A percentile compares a stretch with the other conserved stretches of the same genome.
phyloP scores from a whole-genome alignment of 2,888 invertebrate species.

The Gnatocerus cornutus region DNA sequence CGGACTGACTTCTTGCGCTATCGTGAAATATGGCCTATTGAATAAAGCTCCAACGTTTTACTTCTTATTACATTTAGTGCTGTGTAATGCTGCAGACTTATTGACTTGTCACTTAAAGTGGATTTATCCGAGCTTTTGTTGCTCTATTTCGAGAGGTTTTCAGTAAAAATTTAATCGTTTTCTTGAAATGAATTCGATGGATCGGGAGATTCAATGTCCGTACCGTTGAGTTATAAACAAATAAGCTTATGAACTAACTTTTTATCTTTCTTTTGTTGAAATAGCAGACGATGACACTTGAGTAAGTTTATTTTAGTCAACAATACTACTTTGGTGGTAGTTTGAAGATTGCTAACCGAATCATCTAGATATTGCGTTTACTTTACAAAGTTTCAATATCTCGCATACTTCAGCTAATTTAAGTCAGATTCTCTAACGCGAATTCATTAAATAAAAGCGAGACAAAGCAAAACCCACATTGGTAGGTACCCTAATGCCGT shows the following conservation, averaged over 20 bases:
- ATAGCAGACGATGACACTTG: background rate
- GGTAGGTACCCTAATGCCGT: constrained; percentile 14
- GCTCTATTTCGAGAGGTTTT: constrained; percentile 1
- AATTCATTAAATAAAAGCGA: constrained; percentile 26
- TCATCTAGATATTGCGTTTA: constrained; percentile 19
- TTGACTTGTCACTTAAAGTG: constrained; percentile 51
- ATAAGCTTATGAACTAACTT: no score
- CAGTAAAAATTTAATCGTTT: constrained; percentile 23
- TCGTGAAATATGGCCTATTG: constrained; percentile 67
- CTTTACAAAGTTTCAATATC: constrained; percentile 25
- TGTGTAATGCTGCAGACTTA: constrained; percentile 57
- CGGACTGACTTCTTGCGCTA: constrained; percentile 67
- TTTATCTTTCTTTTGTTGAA: background rate
- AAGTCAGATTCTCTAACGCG: constrained; percentile 24
- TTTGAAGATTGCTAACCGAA: constrained; percentile 1
- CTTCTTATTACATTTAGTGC: constrained; percentile 63
- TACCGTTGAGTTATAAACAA: no score
- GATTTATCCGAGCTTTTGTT: constrained; percentile 31
- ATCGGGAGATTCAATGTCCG: no score
- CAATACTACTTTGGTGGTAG: constrained; percentile 1
- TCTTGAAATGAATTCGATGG: background rate
- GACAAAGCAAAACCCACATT: constrained; percentile 27
- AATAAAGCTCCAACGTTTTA: constrained; percentile 62
- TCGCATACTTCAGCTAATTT: constrained; percentile 27
- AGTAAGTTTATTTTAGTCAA: background rate